phyloP scores from a whole-genome alignment of 2,113 vertebrate species.

The Cranoglanis bouderius region DNA sequence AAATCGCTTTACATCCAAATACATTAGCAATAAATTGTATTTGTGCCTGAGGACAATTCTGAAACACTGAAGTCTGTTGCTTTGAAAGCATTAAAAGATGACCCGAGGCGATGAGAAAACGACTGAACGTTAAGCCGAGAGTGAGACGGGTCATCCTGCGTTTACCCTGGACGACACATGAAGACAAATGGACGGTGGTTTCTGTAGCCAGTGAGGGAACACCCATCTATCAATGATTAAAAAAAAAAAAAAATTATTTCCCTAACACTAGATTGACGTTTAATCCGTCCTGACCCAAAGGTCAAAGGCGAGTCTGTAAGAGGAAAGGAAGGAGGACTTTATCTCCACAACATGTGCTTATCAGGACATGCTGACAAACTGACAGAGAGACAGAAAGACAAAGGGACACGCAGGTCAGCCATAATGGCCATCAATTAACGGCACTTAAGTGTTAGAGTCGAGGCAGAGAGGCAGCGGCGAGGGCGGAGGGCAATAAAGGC shows the following conservation, averaged over 20 bases:
- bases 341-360: slow-evolving; percentile 63
- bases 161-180: slow-evolving; percentile 62
- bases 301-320: slow-evolving; percentile 71
- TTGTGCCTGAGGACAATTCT: no score
- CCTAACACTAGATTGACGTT: slow-evolving; percentile 61
- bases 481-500: slow-evolving; percentile 18
- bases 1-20: no score
- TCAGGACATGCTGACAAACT: slow-evolving; percentile 51
- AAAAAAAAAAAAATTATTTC: slow-evolving; percentile 38
- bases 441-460: slow-evolving; percentile 35
- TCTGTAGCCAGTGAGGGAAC: not conserved
- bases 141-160: slow-evolving; percentile 39
- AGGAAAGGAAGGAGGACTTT: slow-evolving; percentile 47
- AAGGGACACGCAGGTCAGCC: slow-evolving; percentile 22
- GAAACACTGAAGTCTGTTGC: not conserved
- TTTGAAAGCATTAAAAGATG: not conserved
- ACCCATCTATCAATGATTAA: slow-evolving; percentile 69
- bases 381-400: slow-evolving; percentile 35
- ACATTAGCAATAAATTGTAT: no score
- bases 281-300: slow-evolving; percentile 62
- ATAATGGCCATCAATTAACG: slow-evolving; percentile 52
- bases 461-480: slow-evolving; percentile 1
- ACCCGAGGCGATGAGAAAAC: not conserved
- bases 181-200: slow-evolving; percentile 77
- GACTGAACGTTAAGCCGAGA: not conserved